These are phyloP conservation scores for Zelostemma sp. DNA, from an alignment of 1,140 invertebrate species.

Conservation along the genomic window DNA sequence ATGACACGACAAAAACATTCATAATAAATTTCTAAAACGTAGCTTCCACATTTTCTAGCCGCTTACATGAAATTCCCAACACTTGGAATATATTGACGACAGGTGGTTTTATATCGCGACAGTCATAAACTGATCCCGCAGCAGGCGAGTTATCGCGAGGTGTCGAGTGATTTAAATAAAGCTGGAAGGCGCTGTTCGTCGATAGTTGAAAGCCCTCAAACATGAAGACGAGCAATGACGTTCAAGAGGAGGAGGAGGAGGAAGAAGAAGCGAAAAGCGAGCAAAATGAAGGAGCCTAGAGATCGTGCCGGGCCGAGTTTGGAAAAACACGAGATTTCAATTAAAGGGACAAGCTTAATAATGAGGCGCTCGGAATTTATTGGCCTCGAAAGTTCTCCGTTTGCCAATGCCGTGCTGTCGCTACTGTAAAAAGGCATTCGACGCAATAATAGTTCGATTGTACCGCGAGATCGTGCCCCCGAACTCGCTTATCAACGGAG, in stretches of 20 bases:
- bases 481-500: neutral
- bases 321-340: constrained; percentile 70
- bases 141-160: constrained; percentile 48
- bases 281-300: constrained; percentile 44
- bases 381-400: constrained; percentile 32
- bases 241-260: constrained; percentile 12
- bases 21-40: too few relatives aligned
- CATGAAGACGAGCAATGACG: constrained; percentile 25
- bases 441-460: neutral
- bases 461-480: neutral
- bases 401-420: neutral
- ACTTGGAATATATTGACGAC: too few relatives aligned
- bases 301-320: constrained; percentile 48
- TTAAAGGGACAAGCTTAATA: constrained; percentile 69
- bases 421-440: neutral
- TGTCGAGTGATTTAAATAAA: constrained; percentile 57
- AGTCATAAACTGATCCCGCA: constrained; percentile 36
- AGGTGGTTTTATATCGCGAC: constrained; percentile 22
- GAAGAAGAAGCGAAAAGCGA: constrained; percentile 30
- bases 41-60: too few relatives aligned
- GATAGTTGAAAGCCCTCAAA: constrained; percentile 46
- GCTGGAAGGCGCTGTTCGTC: constrained; percentile 47
- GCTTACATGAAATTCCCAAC: too few relatives aligned
- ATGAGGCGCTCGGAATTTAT: constrained; percentile 66
- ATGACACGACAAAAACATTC: too few relatives aligned